Evolutionary conservation across 2,797 vertebrate species (phyloP), one percentile per base, ranked within the genome.

Genomic region (Myotis findleyi): DNA sequence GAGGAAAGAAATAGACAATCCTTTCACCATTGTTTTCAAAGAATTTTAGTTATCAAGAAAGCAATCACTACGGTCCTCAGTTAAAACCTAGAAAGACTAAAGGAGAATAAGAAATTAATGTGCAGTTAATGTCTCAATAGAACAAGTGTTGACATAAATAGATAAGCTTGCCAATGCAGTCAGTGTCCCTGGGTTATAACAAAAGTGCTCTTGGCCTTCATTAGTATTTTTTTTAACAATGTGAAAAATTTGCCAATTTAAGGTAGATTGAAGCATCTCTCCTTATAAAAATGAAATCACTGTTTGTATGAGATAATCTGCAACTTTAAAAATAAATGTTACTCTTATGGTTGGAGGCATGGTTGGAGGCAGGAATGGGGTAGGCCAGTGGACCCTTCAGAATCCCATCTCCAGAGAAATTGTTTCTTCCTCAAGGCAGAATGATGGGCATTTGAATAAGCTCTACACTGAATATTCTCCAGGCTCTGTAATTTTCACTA

Each of bases 21-120:
- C 20, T 36, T 23, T 11, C 25, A 27, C 2, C 0, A 2, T 1
- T 4, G 27, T 20, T 82, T 59, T 10, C 64, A 13, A 59, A 81
- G 14, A 66, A 66, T 51, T 75, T 36, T 38, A 51, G 82, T 36
- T 30, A 25, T 30, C 14, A 36, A 20, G 23, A 69, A 36, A 68
- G 90, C 47, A 5, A 21, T 18, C 9, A 3, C 47, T 25, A 8
- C 1, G 49, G 21, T 0, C 66, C 55, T 2, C 0, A 23, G 8
- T 6, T 53, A 12, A 21, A 57, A n/a, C 36, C 17, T 30, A 13
- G 55, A 33, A n/a, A 49, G 73, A 80, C 6, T 13, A 5, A 49
- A 73, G 36, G 25, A 30, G 27, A 51, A 7, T 18, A 17, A 36
- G 38, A 80, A 73, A 10, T 7, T 3, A 11, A 4, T 2, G 18